Percentiles rank a stretch among this genome's conserved stretches.
Evolutionary conservation across 92 coral and sea anemone species (phyloP).

Genomic region (Umimayanthus kanabou): DNA sequence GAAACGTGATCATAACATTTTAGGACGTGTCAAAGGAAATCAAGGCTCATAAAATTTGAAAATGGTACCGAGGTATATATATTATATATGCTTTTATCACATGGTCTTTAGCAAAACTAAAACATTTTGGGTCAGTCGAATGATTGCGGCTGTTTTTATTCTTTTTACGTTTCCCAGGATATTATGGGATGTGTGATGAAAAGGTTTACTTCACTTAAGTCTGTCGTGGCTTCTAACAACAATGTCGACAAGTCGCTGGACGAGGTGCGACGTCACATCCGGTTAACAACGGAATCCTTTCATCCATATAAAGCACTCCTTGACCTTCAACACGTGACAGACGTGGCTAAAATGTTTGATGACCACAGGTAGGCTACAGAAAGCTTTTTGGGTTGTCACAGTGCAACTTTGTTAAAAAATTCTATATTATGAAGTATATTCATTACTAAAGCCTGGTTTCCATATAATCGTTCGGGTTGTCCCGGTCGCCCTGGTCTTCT

Average conservation of each 20-base stretch:
- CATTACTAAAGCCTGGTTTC: too few relatives aligned
- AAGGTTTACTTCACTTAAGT: conserved; percentile 27
- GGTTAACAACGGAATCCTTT: conserved; percentile 38
- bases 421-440: too few relatives aligned
- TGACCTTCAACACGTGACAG: conserved; percentile 44
- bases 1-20: neutral
- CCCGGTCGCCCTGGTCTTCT: too few relatives aligned
- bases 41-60: too few relatives aligned
- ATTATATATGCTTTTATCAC: too few relatives aligned
- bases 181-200: conserved; percentile 43
- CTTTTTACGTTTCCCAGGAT: conserved; percentile 12
- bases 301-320: conserved; percentile 44
- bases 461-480: too few relatives aligned
- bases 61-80: too few relatives aligned
- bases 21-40: neutral
- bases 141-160: too few relatives aligned
- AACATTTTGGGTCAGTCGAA: too few relatives aligned
- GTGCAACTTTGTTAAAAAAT: neutral
- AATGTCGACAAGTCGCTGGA: conserved; percentile 17
- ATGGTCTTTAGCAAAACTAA: too few relatives aligned
- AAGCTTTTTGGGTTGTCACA: neutral
- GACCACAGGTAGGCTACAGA: conserved; percentile 22
- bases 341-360: conserved; percentile 40
- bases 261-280: conserved; percentile 39
- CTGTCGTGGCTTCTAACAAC: conserved; percentile 30